Evolutionary conservation across 2,113 vertebrate species (phyloP).

Genomic region (Psephotus haematonotus): DNA sequence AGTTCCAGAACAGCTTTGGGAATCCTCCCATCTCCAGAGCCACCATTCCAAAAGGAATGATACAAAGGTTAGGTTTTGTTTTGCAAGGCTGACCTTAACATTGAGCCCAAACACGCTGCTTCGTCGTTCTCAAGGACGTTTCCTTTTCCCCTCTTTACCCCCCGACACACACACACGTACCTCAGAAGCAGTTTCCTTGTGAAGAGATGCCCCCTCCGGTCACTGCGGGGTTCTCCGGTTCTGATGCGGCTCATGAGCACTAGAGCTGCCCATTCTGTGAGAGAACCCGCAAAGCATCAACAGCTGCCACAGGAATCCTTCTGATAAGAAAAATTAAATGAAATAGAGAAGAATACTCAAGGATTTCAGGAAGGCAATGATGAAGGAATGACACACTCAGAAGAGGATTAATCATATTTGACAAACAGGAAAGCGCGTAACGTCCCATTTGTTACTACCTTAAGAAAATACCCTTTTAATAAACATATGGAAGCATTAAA

Average conservation of each 20-base stretch:
- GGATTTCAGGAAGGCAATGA: neutral
- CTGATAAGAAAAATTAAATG: neutral
- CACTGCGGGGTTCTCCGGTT: accelerated
- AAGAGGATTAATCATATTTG: accelerated
- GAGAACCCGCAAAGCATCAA: neutral
- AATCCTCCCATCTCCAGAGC: neutral
- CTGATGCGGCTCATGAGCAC: neutral
- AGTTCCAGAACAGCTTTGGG: neutral
- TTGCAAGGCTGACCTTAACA: neutral
- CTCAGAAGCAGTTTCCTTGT: neutral
- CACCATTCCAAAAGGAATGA: accelerated
- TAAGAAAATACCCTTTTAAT: neutral
- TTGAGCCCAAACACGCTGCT: neutral
- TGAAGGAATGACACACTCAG: neutral
- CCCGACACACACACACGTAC: neutral
- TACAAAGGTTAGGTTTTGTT: accelerated
- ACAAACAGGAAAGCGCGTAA: neutral
- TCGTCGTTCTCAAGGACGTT: neutral
- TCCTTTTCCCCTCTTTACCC: neutral
- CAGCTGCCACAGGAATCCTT: neutral
- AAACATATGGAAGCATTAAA: neutral
- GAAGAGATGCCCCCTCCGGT: neutral
- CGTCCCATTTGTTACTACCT: neutral
- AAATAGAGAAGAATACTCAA: neutral
- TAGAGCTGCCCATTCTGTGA: neutral